Evolutionary conservation across 2,797 vertebrate species (phyloP), one percentile per base, ranked within the genome.

Genomic region (Danio aesculapii): DNA sequence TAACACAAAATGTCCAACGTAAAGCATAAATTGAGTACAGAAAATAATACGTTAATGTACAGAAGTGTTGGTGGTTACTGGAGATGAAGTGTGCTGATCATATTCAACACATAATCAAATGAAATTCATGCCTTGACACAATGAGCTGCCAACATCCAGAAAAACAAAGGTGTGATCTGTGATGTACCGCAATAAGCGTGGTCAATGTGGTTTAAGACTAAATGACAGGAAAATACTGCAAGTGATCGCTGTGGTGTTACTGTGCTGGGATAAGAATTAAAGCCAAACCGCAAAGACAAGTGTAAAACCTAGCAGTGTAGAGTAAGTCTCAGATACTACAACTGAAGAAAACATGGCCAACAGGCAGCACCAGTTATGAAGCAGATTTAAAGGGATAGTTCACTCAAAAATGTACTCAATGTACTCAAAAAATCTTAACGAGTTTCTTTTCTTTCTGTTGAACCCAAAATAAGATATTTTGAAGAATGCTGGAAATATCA

Each of bases 291-390:
- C 57, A 66, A 82, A 77, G 61, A 62, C 17, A 73, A 85, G 72
- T 14, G 8, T 72, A 63, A 46, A 59, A 66, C 16, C 14, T 39
- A 81, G 70, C 50, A 75, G 64, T 50, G 50, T 74, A 11, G 67
- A 49, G 47, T 62, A 73, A 57, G 47, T 72, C 8, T 61, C 55
- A 62, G 47, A 64, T 62, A 69, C 43, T 64, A 55, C 52, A 63
- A 17, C 57, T 16, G 68, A 78, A 17, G 70, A 59, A 57, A 75
- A 69, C 50, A 75, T n/a, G 53, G 72, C 57, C 21, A 49, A 64
- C 61, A 68, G 69, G 21, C 79, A 81, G 78, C 70, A 78, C 70
- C 81, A 78, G 71, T 16, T 80, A 49, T 55, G 55, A 77, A 81
- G 68, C 46, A 59, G 43, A 71, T 16, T 72, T 49, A 62, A 49